Percentiles rank a stretch among this genome's conserved stretches.
phyloP scores from a whole-genome alignment of 2,888 invertebrate genomes.

The Neria commutata region DNA sequence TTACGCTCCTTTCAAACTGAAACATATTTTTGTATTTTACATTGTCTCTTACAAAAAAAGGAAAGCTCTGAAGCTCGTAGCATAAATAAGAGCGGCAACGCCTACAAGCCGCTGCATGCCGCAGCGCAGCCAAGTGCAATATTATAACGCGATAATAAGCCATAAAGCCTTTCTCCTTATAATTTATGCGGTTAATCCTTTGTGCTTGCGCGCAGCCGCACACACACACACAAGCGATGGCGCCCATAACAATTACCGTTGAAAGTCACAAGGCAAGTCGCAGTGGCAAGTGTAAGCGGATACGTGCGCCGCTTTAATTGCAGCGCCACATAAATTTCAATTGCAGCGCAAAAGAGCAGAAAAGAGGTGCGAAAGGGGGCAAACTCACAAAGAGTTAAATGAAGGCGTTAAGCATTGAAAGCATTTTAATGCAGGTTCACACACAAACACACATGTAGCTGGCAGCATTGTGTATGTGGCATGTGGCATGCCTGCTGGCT shows the following conservation, averaged over 20 bases:
- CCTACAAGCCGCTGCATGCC: not conserved
- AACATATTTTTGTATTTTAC: no score
- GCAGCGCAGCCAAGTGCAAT: not conserved
- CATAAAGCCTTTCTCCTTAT: not conserved
- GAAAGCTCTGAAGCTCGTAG: no score
- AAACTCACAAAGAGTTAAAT: no score
- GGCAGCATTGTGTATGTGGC: not conserved
- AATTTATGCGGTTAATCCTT: conserved; percentile 4
- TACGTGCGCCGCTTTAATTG: not conserved
- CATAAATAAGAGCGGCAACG: not conserved
- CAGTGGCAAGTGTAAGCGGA: not conserved
- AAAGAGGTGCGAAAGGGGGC: no score
- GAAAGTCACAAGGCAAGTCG: not conserved
- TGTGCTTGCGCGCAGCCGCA: not conserved
- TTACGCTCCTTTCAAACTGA: no score
- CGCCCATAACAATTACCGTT: not conserved
- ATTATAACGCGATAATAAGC: conserved; percentile 4
- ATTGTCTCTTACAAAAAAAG: no score
- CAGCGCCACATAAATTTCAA: conserved; percentile 1
- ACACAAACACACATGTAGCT: no score
- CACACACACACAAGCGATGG: not conserved
- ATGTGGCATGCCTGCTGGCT: not conserved
- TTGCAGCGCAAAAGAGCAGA: not conserved
- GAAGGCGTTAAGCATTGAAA: no score
- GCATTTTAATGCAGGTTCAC: no score